Conservation (phyloP, 2,113 vertebrate species). For the Callospermophilus lateralis region DNA sequence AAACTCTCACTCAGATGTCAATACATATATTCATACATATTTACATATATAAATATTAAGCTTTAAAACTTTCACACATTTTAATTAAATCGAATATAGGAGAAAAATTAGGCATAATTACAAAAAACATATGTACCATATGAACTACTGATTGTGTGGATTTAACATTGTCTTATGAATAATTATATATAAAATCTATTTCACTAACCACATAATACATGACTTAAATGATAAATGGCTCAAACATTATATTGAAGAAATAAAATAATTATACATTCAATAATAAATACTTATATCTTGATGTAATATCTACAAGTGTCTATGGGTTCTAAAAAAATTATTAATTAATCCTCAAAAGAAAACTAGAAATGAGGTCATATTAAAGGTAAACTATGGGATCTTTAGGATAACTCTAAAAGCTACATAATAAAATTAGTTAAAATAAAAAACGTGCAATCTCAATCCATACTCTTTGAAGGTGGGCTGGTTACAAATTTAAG, state of each 20-base stretch:
- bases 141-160: background rate
- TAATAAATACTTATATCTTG: background rate
- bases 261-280: background rate
- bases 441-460: background rate
- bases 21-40: background rate
- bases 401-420: background rate
- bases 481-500: background rate
- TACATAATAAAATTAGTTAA: background rate
- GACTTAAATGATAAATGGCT: background rate
- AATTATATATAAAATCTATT: conserved; percentile 25
- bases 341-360: background rate
- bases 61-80: background rate
- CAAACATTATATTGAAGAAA: background rate
- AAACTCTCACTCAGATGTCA: background rate
- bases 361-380: background rate
- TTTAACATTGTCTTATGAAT: background rate
- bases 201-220: background rate
- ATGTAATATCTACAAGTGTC: background rate
- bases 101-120: no score
- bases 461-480: background rate
- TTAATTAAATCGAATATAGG: no score
- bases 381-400: background rate
- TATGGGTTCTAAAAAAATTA: background rate
- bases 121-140: no score
- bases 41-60: background rate